These are phyloP conservation scores for Papilio gigon DNA, from an alignment of 2,888 invertebrate species.

Conservation along the genomic window DNA sequence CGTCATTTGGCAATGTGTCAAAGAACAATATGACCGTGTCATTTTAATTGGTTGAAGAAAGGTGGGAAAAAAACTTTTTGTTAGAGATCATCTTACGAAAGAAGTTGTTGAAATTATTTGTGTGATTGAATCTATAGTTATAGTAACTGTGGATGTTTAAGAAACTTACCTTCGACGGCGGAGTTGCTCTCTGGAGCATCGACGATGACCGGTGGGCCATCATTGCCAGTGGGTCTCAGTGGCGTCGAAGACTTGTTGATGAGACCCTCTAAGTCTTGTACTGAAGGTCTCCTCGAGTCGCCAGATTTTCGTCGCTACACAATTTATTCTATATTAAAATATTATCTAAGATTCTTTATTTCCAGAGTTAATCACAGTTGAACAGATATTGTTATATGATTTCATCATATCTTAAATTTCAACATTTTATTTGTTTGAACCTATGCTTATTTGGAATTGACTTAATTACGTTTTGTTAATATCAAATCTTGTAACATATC, in stretches of 20 bases:
- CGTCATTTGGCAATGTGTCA: constrained; percentile 14
- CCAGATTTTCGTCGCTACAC: constrained; percentile 91
- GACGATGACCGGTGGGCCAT: constrained; percentile 94
- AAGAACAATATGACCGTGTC: background rate
- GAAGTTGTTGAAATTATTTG: no score
- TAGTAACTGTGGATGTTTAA: background rate
- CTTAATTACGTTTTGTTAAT: background rate
- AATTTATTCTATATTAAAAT: constrained; percentile 52
- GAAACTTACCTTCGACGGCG: constrained; percentile 93
- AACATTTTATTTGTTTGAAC: background rate
- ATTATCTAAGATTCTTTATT: constrained; percentile 1
- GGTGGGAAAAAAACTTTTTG: background rate
- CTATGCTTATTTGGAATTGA: background rate
- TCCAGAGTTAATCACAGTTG: constrained; percentile 62
- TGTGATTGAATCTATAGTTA: no score
- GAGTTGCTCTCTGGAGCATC: constrained; percentile 97
- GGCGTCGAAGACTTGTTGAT: constrained; percentile 96
- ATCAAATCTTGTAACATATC: background rate
- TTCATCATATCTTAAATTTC: background rate
- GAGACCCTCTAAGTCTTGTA: constrained; percentile 94
- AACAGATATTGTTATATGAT: constrained; percentile 40
- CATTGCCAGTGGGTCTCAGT: constrained; percentile 88
- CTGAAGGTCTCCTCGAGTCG: constrained; percentile 94
- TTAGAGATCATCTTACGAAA: background rate
- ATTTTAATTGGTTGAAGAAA: background rate